Evolutionary conservation across 2,888 invertebrate genomes (phyloP), one percentile per base, ranked within the genome.

Genomic region (Unio pictorum): DNA sequence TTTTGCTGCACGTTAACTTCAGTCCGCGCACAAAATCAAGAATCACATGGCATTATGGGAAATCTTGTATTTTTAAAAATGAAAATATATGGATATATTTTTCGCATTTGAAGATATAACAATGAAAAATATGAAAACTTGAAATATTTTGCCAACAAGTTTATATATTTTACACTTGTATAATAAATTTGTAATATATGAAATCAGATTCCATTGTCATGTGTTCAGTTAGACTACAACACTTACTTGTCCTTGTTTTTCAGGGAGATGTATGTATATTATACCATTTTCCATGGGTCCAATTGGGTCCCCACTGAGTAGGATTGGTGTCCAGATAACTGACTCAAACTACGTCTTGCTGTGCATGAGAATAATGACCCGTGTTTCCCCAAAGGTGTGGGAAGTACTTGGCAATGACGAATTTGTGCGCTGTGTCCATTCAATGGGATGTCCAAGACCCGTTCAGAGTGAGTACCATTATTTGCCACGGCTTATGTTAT

Each of bases 231-330:
- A 15, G 45, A 45, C 45, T 45, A 11, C 45, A 11, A 11, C 45
- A 45, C 45, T 45, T 45, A 15, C 45, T 3, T 11, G 15, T 45
- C 15, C 45, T 64, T 45, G 15, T 11, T 11, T 45, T 80, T 60
- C 91, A 93, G 90, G 91, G 30, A 94, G 98, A 72, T 98, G 97
- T 4, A 98, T 99, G 98, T 99, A 97, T 91, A 95, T 99, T 75
- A 95, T 99, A 71, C 98, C 99, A 28, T 99, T 97, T 92, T 55
- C 73, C 59, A 99, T 99, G 99, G 99, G 99, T 4, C 99, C 99
- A 0, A 93, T 99, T 11, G 96, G 96, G 0, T 97, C 97, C 0
- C 95, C 97, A 0, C 92, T 99, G 8, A 95, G 98, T 54, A 99
- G 99, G 92, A 95, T 98, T 86, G 99, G 98, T 45, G 94, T 99